Base-by-base conservation (phyloP, 30 jellyfish, hydroid and myxozoan species). In the Pseudorhiza aurosa region DNA sequence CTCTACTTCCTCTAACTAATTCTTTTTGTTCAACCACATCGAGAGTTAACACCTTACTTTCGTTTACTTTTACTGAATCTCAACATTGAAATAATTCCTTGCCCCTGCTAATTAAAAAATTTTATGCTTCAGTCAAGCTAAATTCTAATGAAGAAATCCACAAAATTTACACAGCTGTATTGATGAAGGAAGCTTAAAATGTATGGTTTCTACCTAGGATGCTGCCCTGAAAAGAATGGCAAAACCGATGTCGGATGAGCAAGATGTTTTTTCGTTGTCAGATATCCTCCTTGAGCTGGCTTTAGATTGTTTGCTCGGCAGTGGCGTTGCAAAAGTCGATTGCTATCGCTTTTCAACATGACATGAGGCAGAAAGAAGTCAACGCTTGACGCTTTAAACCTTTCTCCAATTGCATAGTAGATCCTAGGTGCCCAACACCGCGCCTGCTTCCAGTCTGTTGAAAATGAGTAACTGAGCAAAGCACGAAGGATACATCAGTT, bases 401-500 rank as follows among this genome's bases (percentile, higher is more conserved):
- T 4, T 43, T 81, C 93, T 12, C 93, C 93, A n/a, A 31, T 36
- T 4, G 86, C 85, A 11, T 45, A 53, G 19, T 57, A 81, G 2
- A 81, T 68, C 44, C 14, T 33, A 0, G 93, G 93, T 18, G 93
- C 93, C 93, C 93, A 81, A 24, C 85, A 62, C 2, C 42, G 12
- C 3, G 90, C 90, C 39, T 50, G 75, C 31, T 42, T 32, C 15
- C 42, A 0, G 46, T 14, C 79, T 63, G 68, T 21, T 21, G 19
- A 37, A n/a, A 24, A 22, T 36, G 30, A 6, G 27, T 35, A 1
- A 59, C 26, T 17, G 17, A 15, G 6, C 9, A 8, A 15, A 8
- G 5, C 9, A 47, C 9, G 2, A 3, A 47, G 12, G 25, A 4
- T 15, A 47, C 9, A 47, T 8, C 25, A 17, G 12, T 7, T 15